These are phyloP conservation scores for Echinometra lucunter DNA, from an alignment of 53 echinoderm and acorn worm genomes.

Conservation along the genomic window DNA sequence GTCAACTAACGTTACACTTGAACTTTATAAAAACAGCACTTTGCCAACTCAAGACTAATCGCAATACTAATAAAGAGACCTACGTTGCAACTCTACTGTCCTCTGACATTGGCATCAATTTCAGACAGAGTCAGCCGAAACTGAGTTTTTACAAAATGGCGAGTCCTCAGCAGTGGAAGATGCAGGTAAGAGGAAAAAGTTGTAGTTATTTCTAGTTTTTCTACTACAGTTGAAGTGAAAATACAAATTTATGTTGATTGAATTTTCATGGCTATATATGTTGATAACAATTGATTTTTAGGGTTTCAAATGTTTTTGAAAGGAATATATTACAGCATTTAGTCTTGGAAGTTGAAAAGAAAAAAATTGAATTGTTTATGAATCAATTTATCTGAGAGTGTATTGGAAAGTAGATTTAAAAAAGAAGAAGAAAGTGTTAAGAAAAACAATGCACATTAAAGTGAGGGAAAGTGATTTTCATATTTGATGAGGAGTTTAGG, in stretches of 20 bases:
- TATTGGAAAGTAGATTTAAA: neutral
- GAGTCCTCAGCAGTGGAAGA: conserved; percentile 73
- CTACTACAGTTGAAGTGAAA: neutral
- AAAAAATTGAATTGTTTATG: neutral
- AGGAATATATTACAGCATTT: too few relatives aligned
- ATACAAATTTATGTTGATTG: too few relatives aligned
- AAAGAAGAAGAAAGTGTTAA: neutral
- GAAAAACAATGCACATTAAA: too few relatives aligned
- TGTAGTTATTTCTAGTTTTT: too few relatives aligned
- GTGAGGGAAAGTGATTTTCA: too few relatives aligned
- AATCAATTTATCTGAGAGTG: neutral
- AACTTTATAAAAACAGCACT: conserved; percentile 67
- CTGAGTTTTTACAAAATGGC: conserved; percentile 60
- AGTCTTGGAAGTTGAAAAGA: too few relatives aligned
- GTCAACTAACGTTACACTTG: conserved; percentile 63
- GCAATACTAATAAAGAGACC: conserved; percentile 28
- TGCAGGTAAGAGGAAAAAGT: conserved; percentile 15
- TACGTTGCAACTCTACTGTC: neutral
- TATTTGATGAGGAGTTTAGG: too few relatives aligned
- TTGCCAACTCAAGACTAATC: conserved; percentile 46
- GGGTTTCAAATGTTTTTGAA: too few relatives aligned
- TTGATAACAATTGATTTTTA: too few relatives aligned
- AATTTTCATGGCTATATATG: too few relatives aligned
- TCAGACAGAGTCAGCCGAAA: conserved; percentile 4
- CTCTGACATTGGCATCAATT: neutral